Evolutionary conservation across 2,888 invertebrate species (phyloP).

Genomic region (Cordilura impudica): DNA sequence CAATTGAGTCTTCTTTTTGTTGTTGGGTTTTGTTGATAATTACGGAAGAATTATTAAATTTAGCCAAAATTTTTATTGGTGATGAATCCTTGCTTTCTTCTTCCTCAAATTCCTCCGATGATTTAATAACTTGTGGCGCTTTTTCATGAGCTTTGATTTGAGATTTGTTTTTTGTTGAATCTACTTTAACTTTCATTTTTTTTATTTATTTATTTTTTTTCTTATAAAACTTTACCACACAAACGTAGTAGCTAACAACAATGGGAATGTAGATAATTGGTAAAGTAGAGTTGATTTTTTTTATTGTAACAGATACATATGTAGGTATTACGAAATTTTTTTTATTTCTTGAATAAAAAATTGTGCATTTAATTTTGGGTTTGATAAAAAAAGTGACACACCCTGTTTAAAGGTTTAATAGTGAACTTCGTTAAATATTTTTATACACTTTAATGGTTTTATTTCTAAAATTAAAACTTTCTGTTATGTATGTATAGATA

Average conservation of each 20-base stretch:
- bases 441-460: conserved; percentile 19
- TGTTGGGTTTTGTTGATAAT: conserved; percentile 1
- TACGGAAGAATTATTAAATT: conserved; percentile 3
- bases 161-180: conserved; percentile 65
- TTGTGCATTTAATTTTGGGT: not conserved
- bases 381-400: conserved; percentile 4
- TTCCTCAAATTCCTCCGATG: conserved; percentile 15
- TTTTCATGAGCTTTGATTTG: conserved; percentile 49
- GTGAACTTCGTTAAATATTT: not conserved
- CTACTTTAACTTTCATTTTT: conserved; percentile 74
- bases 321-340: not conserved
- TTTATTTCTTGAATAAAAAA: not conserved
- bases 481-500: no score
- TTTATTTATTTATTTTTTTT: no score
- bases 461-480: conserved; percentile 1
- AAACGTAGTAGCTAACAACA: no score
- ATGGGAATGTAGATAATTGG: conserved; percentile 6
- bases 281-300: not conserved
- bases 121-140: no score
- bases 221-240: no score
- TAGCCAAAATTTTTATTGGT: not conserved
- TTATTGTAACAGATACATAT: not conserved
- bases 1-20: conserved; percentile 41
- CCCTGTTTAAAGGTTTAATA: conserved; percentile 11
- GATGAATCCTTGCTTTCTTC: conserved; percentile 5